Evolutionary conservation across 2,113 vertebrate species (phyloP), one percentile per base, ranked within the genome.

Genomic region (Nerophis lumbriciformis): DNA sequence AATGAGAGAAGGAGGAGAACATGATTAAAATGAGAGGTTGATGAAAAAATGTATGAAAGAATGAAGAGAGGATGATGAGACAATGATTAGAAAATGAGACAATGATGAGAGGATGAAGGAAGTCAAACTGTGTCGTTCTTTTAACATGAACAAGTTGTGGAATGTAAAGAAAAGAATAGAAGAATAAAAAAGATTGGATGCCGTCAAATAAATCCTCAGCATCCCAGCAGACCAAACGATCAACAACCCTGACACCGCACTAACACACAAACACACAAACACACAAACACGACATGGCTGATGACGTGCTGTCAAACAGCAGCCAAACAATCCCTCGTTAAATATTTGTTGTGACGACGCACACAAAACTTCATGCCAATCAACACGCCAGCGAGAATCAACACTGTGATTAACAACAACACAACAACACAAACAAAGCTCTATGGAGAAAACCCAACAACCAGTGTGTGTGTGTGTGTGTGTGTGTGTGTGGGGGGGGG

Each of bases 331-430:
- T 75, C 74, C 73, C 36, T 48, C 63, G 64, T 78, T 72, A 82
- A 76, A 83, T 80, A 87, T 83, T 83, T 80, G 77, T 84, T 82
- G 70, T 84, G 83, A 79, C 66, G 54, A 53, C 63, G 70, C 75
- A 77, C 71, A 66, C 69, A 66, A 70, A 79, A 70, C 65, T 56
- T 70, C 79, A 83, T 85, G 82, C 71, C 80, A 80, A 85, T 87
- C 64, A 37, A 28, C 37, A 77, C 68, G 45, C 77, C 72, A 45
- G 71, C 8, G 69, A 75, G 80, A 65, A 79, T 73, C 81, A 62
- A 65, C 75, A 76, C 69, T 77, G 59, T 65, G 80, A 83, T 66
- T 65, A 61, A 61, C 36, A 35, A 44, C 48, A 39, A 67, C 77
- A 78, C 61, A 80, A 78, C 60, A 63, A 15, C 68, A 79, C 73